Evolutionary conservation across 2,888 invertebrate genomes (phyloP).

Genomic region (Gastracanthus pulcherrimus): DNA sequence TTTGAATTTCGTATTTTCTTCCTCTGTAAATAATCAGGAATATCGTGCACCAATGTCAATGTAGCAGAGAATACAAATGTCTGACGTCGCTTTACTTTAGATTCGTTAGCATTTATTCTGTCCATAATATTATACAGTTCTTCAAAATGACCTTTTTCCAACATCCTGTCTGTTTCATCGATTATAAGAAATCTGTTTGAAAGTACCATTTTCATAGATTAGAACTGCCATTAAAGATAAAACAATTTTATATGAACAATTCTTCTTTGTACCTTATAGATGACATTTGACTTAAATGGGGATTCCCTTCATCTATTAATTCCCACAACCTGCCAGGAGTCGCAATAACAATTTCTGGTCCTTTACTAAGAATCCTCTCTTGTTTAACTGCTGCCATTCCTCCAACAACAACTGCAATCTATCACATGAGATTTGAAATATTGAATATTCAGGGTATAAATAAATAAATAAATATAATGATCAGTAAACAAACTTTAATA

Average conservation of each 20-base stretch:
- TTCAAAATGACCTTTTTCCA: constrained; percentile 96
- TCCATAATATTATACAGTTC: constrained; percentile 91
- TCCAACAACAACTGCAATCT: constrained; percentile 91
- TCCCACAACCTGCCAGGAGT: constrained; percentile 99
- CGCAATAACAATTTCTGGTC: constrained; percentile 96
- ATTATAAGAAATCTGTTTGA: constrained; percentile 89
- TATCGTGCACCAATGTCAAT: constrained; percentile 92
- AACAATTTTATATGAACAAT: constrained; percentile 7
- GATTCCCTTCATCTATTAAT: constrained; percentile 88
- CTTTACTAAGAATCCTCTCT: constrained; percentile 87
- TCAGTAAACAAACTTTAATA: constrained; percentile 77
- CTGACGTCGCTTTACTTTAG: constrained; percentile 84
- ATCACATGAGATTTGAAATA: constrained; percentile 31
- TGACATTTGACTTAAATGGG: constrained; percentile 86
- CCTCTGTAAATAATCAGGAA: constrained; percentile 85
- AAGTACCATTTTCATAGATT: constrained; percentile 13
- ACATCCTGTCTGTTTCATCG: constrained; percentile 99
- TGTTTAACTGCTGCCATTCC: constrained; percentile 97
- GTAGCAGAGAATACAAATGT: constrained; percentile 99
- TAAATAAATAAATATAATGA: constrained; percentile 21
- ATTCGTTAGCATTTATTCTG: constrained; percentile 86
- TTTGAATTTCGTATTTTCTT: constrained; percentile 77
- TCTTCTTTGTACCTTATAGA: constrained; percentile 81
- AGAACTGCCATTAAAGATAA: neutral
- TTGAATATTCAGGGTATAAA: constrained; percentile 36